Evolutionary conservation across 2,888 invertebrate genomes (phyloP).

Genomic region (Ophion ventricosus): DNA sequence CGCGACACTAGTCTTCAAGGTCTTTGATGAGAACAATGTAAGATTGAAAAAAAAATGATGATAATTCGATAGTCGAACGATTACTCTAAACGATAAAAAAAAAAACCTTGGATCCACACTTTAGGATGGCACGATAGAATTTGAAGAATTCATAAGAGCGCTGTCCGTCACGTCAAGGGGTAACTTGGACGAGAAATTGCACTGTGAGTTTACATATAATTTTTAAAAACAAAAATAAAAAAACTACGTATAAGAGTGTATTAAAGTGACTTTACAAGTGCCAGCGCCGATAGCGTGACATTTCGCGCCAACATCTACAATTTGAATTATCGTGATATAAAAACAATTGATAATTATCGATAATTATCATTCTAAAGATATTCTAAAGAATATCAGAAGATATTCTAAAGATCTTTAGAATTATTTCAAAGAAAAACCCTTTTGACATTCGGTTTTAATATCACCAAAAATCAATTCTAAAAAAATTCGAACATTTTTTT

Average conservation of each 20-base stretch:
- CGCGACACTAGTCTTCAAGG: slow-evolving; percentile 98
- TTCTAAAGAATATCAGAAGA: too few species aligned
- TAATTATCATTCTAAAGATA: too few species aligned
- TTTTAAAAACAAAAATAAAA: slow-evolving; percentile 39
- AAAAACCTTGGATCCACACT: slow-evolving; percentile 62
- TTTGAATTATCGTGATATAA: too few species aligned
- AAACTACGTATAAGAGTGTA: slow-evolving; percentile 24
- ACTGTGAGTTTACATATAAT: slow-evolving; percentile 90
- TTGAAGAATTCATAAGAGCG: slow-evolving; percentile 99
- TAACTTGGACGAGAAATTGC: slow-evolving; percentile 98
- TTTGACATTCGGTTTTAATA: too few species aligned
- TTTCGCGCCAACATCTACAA: too few species aligned
- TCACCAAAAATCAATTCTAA: too few species aligned
- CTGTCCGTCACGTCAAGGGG: slow-evolving; percentile 99
- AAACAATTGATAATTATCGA: too few species aligned
- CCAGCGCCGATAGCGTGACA: too few species aligned
- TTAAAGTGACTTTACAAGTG: too few species aligned
- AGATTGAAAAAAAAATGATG: slow-evolving; percentile 81
- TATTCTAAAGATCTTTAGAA: too few species aligned
- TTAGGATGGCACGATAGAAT: slow-evolving; percentile 99
- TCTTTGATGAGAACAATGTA: slow-evolving; percentile 99
- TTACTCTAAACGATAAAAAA: not conserved
- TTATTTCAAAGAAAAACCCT: too few species aligned
- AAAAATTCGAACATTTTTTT: too few species aligned
- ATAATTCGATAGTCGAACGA: slow-evolving; percentile 4